phyloP scores from a whole-genome alignment of 2,888 invertebrate genomes.

The Galerucella calmariensis region DNA sequence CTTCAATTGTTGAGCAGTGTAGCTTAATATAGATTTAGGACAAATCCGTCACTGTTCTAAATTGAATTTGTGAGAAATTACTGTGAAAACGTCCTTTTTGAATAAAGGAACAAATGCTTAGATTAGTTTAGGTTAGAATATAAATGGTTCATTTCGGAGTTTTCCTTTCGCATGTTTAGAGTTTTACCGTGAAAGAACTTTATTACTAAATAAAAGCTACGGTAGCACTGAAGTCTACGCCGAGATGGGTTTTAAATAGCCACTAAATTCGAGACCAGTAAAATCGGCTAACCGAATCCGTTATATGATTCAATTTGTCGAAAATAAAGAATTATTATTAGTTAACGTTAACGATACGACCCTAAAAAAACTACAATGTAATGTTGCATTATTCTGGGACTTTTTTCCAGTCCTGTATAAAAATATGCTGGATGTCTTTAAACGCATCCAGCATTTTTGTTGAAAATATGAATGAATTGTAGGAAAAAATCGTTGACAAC shows the following conservation, averaged over 20 bases:
- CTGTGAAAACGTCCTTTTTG: conserved; percentile 17
- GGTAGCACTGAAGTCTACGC: conserved; percentile 13
- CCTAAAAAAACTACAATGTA: no score
- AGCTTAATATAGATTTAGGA: neutral
- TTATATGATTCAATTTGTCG: neutral
- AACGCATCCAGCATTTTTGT: no score
- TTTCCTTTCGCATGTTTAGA: conserved; percentile 19
- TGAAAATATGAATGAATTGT: no score
- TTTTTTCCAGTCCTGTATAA: no score
- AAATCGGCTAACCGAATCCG: neutral
- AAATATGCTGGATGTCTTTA: no score
- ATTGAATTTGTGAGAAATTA: conserved; percentile 16
- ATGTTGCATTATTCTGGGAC: no score
- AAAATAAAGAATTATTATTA: neutral
- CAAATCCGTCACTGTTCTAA: conserved; percentile 8
- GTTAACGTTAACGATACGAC: no score
- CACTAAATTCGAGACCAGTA: neutral
- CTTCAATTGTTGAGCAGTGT: no score
- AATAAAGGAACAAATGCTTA: conserved; percentile 25
- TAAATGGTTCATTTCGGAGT: conserved; percentile 26
- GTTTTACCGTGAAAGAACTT: conserved; percentile 20
- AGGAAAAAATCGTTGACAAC: no score
- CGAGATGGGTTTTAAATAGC: conserved; percentile 15
- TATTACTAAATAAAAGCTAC: conserved; percentile 25
- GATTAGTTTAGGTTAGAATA: conserved; percentile 25